These are phyloP conservation scores for Drosophila dunni DNA, from an alignment of 1,140 invertebrate species.

Conservation along the genomic window DNA sequence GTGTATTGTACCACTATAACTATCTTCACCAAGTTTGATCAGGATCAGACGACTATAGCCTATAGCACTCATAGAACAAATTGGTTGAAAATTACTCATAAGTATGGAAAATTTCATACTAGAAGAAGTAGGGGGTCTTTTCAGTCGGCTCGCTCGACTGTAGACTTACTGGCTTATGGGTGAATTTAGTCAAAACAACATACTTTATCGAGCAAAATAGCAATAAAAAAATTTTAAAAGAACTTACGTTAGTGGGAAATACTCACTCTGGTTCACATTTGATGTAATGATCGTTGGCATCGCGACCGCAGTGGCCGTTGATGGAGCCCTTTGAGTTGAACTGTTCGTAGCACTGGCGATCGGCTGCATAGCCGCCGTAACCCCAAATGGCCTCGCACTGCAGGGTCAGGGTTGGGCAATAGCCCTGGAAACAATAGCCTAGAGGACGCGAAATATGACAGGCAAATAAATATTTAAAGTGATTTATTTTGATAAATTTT, in stretches of 20 bases:
- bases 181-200: no score
- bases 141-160: no score
- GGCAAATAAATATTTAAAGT: background rate
- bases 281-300: constrained; percentile 90
- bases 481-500: background rate
- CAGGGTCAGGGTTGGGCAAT: constrained; percentile 93
- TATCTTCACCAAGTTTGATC: no score
- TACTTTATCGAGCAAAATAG: no score
- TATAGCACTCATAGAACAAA: no score
- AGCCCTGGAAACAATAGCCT: constrained; percentile 95
- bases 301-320: constrained; percentile 96
- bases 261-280: constrained; percentile 95
- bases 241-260: background rate
- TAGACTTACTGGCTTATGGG: no score
- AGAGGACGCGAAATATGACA: constrained; percentile 21
- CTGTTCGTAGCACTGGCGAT: constrained; percentile 95
- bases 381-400: constrained; percentile 98
- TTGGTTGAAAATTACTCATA: no score
- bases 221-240: no score
- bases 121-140: no score
- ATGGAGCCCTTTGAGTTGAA: constrained; percentile 97
- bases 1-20: no score
- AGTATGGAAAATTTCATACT: no score
- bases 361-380: constrained; percentile 90
- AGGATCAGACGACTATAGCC: no score